Evolutionary conservation across 2,113 vertebrate species (phyloP), one percentile per base, ranked within the genome.

Genomic region (Heterocephalus glaber): DNA sequence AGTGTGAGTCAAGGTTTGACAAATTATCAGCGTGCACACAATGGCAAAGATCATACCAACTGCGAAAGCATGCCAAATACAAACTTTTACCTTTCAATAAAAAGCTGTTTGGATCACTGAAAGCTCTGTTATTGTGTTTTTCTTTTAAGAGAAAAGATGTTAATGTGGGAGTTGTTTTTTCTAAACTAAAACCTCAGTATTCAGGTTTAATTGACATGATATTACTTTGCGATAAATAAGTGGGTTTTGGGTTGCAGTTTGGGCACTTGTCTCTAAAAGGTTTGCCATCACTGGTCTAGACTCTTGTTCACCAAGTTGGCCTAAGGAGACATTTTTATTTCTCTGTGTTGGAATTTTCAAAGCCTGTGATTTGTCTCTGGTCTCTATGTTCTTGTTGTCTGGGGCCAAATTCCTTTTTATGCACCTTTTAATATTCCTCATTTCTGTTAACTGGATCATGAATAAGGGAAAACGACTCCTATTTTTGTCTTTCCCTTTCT

Each of bases 11-110:
- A 28, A 14, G 22, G 5, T 44, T 6, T 28, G 41, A 74, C 41
- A 44, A 47, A 14, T 14, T 26, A 44, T 0, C 41, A 14, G 41
- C 24, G 28, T 14, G 41, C 26, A 1, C 11, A 16, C 13, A 44
- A 4, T 11, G 26, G 26, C 72, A 47, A 47, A 13, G 41, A 26
- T 30, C 41, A 47, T 24, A 12, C 3, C 3, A 28, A 28, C 2
- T 10, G 41, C 74, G 16, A 30, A 49, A 7, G 2, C 44, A 30
- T 6, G 0, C 26, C 26, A 3, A 16, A 13, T 8, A 14, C 26
- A 16, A 28, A 28, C 44, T 30, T 47, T 17, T 0, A 9, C 44
- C 74, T 49, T 68, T 30, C 44, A 3, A 16, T 77, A 49, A 30
- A 49, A 49, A 49, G 44, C 14, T 77, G 74, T 47, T 3, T 16